These are phyloP conservation scores for Bombus superbus DNA, from an alignment of 1,140 invertebrate species.

Conservation along the genomic window DNA sequence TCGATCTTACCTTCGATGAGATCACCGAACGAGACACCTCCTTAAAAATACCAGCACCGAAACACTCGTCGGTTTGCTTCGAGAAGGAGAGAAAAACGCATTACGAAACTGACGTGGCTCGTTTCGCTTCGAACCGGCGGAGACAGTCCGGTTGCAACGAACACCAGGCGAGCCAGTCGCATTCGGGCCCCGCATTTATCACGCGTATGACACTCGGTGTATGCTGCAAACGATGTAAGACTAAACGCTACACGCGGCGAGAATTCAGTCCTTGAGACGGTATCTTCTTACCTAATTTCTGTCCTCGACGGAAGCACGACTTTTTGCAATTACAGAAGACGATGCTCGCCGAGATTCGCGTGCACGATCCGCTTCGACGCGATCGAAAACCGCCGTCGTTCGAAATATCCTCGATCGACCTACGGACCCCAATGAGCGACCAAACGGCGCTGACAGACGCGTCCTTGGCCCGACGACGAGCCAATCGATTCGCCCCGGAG, in stretches of 20 bases:
- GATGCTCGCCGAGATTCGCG: not conserved
- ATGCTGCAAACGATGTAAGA: slow-evolving; percentile 8
- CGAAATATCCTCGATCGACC: not conserved
- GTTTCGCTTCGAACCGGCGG: slow-evolving; percentile 13
- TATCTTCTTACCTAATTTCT: slow-evolving; percentile 19
- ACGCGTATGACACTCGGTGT: slow-evolving; percentile 33
- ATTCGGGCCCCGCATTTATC: slow-evolving; percentile 52
- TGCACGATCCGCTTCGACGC: too few species aligned
- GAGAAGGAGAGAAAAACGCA: not conserved
- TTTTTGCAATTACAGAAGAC: slow-evolving; percentile 20
- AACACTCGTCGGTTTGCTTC: not conserved
- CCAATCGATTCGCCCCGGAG: not conserved
- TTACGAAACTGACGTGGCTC: slow-evolving; percentile 27
- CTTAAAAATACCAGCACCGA: not conserved
- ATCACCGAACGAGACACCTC: not conserved
- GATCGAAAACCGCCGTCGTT: too few species aligned
- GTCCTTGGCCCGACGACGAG: not conserved
- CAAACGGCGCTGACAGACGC: not conserved
- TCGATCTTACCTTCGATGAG: not conserved
- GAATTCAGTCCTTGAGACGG: slow-evolving; percentile 6
- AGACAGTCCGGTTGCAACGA: slow-evolving; percentile 22
- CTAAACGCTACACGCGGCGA: slow-evolving; percentile 32
- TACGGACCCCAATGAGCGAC: too few species aligned
- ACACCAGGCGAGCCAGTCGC: not conserved
- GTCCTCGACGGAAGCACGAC: not conserved